These are phyloP conservation scores for Anser brachyrhynchus DNA, from an alignment of 2,113 vertebrate genomes.

Conservation along the genomic window DNA sequence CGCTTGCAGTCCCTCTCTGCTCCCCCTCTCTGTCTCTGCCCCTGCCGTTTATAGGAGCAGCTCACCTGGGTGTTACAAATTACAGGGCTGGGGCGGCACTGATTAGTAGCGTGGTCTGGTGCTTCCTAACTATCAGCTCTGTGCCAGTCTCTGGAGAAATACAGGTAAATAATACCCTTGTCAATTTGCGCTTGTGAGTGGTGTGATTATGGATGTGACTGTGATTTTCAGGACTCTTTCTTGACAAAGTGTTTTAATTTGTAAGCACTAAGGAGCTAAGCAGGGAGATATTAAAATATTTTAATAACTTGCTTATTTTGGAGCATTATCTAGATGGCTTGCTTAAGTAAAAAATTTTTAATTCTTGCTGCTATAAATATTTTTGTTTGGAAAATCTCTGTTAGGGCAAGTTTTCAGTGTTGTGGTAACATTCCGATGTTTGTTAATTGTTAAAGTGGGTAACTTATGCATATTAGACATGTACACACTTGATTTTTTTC, in stretches of 20 bases:
- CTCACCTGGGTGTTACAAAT: constrained; percentile 18
- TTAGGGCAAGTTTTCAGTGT: constrained; percentile 50
- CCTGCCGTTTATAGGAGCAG: background rate
- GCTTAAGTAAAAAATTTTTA: background rate
- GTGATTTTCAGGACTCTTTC: background rate
- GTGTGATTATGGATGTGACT: background rate
- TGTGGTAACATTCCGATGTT: constrained; percentile 53
- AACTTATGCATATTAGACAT: constrained; percentile 54
- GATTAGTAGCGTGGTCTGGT: background rate
- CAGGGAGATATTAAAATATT: background rate
- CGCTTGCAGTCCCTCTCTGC: rapidly evolving
- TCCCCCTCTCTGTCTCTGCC: background rate
- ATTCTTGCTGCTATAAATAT: constrained; percentile 11
- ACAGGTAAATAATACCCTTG: background rate
- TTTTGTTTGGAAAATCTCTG: constrained; percentile 45
- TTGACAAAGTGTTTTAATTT: background rate
- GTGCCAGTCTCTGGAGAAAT: background rate
- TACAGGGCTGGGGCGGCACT: constrained; percentile 1
- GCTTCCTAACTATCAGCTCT: background rate
- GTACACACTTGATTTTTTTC: constrained; percentile 45
- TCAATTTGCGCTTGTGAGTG: background rate
- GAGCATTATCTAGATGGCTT: background rate
- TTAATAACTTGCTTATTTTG: background rate
- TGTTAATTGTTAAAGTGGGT: constrained; percentile 48
- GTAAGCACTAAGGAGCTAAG: background rate